Conservation (phyloP, 2,797 vertebrate species). For the Pantherophis vulpinus region DNA sequence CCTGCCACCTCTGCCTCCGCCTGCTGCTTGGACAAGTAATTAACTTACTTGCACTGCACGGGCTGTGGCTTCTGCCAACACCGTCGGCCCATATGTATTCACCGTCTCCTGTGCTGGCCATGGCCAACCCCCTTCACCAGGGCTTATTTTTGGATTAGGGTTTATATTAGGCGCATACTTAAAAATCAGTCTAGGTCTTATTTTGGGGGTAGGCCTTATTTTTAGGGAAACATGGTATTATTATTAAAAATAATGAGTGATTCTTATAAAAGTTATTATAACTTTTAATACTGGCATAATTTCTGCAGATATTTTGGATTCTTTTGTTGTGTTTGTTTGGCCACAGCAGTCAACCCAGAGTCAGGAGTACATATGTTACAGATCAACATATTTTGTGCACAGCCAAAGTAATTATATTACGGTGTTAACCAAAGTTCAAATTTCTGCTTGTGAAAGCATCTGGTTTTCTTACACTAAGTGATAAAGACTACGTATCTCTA, state of each 20-base stretch:
- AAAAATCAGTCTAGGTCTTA: too few relatives aligned
- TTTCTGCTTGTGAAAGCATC: slow-evolving; percentile 33
- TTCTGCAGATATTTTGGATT: slow-evolving; percentile 62
- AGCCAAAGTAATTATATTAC: slow-evolving; percentile 45
- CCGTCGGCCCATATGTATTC: accelerated
- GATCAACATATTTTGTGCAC: slow-evolving; percentile 48
- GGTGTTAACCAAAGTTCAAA: slow-evolving; percentile 35
- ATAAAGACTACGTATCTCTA: background rate
- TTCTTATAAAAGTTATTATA: slow-evolving; percentile 56
- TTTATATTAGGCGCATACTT: too few relatives aligned
- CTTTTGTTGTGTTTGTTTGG: slow-evolving; percentile 60
- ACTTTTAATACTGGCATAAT: slow-evolving; percentile 59
- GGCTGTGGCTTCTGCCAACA: too few relatives aligned
- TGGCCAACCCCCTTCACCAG: too few relatives aligned
- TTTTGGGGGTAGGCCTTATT: too few relatives aligned
- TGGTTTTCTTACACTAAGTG: slow-evolving; percentile 45
- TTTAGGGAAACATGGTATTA: slow-evolving; percentile 13
- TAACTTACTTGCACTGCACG: too few relatives aligned
- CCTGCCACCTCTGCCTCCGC: accelerated
- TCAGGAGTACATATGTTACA: slow-evolving; percentile 50
- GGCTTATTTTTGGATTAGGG: too few relatives aligned
- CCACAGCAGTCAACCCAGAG: slow-evolving; percentile 62
- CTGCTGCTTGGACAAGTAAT: too few relatives aligned
- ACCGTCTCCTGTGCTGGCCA: too few relatives aligned
- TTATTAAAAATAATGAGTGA: slow-evolving; percentile 59